phyloP scores from a whole-genome alignment of 2,113 vertebrate genomes.

The Salvator merianae region DNA sequence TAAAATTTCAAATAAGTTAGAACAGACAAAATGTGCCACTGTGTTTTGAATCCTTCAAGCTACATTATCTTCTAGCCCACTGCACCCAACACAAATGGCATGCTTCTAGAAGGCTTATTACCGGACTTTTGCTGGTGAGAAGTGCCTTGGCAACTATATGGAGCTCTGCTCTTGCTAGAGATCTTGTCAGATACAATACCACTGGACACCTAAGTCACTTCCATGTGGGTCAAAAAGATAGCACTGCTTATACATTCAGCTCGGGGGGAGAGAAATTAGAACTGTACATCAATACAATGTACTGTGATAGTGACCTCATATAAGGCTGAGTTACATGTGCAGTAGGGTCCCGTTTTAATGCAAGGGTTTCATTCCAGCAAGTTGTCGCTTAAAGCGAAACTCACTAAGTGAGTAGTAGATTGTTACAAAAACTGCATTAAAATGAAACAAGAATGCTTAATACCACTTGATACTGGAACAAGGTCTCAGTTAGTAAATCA shows the following conservation, averaged over 20 bases:
- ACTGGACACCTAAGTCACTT: neutral
- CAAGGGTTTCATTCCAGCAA: no score
- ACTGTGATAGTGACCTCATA: neutral
- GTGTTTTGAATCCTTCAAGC: neutral
- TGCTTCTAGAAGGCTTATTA: neutral
- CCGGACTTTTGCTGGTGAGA: neutral
- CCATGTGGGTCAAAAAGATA: neutral
- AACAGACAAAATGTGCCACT: neutral
- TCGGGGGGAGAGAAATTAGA: neutral
- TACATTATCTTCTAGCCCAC: neutral
- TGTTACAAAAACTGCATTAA: no score
- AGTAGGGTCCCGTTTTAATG: no score
- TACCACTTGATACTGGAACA: no score
- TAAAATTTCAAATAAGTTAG: neutral
- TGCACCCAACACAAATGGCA: neutral
- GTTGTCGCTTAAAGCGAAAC: no score
- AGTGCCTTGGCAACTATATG: neutral
- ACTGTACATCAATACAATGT: neutral
- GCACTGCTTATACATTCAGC: neutral
- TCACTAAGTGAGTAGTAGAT: no score
- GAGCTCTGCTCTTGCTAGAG: neutral
- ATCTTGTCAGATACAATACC: neutral
- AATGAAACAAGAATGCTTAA: no score
- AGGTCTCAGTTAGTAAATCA: no score
- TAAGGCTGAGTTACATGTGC: neutral